Percentiles rank a stretch among this genome's conserved stretches.
Conservation (phyloP, 2,888 invertebrate genomes). For the Augochlorella aurata region DNA sequence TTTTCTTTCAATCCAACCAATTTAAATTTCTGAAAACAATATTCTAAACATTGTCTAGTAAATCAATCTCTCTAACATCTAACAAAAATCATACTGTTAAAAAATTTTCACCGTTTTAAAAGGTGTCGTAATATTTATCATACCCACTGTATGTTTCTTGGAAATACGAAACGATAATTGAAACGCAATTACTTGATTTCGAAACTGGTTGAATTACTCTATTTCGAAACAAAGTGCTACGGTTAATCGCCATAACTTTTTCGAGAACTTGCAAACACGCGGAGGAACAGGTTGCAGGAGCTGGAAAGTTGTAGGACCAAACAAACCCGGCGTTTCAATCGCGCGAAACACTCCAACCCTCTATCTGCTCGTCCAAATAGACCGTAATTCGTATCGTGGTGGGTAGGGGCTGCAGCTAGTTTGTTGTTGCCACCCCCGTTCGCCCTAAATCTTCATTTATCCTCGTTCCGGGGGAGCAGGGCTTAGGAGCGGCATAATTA, state of each 20-base stretch:
- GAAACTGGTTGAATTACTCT: too few relatives aligned
- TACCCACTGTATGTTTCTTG: too few relatives aligned
- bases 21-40: too few relatives aligned
- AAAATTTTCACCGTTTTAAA: too few relatives aligned
- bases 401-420: background rate
- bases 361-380: conserved; percentile 29
- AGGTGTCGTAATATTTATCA: too few relatives aligned
- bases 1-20: too few relatives aligned
- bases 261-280: background rate
- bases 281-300: background rate
- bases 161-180: too few relatives aligned
- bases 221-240: too few relatives aligned
- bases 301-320: background rate
- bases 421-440: conserved; percentile 17
- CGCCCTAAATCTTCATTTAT: conserved; percentile 45
- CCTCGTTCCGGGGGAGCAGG: conserved; percentile 19
- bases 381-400: conserved; percentile 23
- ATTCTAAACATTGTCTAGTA: too few relatives aligned
- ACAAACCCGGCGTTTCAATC: background rate
- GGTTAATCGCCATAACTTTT: background rate
- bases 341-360: background rate
- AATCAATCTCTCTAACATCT: too few relatives aligned
- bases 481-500: conserved; percentile 48
- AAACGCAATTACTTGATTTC: too few relatives aligned
- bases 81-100: too few relatives aligned